Conservation (phyloP, 2,888 invertebrate genomes). For the Argyresthia goedartella region DNA sequence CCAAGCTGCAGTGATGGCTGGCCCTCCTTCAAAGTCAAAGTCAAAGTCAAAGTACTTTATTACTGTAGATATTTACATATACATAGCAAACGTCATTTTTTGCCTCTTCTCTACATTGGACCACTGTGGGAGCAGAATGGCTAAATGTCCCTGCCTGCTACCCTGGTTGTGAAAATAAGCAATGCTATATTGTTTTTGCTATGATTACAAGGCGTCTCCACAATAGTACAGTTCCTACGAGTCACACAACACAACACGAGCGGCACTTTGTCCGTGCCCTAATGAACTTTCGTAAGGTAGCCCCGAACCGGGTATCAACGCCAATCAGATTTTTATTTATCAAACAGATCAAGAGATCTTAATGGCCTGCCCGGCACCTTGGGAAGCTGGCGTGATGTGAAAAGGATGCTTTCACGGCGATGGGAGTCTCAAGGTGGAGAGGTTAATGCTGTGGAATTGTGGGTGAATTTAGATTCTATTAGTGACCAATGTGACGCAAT, state of each 20-base stretch:
- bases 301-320: slow-evolving; percentile 46
- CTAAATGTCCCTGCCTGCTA: too few species aligned
- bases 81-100: too few species aligned
- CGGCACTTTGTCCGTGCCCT: slow-evolving; percentile 23
- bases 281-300: slow-evolving; percentile 68
- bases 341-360: slow-evolving; percentile 48
- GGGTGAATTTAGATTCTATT: not conserved
- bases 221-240: not conserved
- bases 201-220: not conserved
- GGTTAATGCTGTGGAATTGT: slow-evolving; percentile 13
- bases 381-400: not conserved
- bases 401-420: slow-evolving; percentile 24
- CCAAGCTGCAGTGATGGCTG: too few species aligned
- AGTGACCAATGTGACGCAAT: too few species aligned
- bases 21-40: too few species aligned
- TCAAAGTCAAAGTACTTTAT: too few species aligned
- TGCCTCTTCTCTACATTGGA: too few species aligned
- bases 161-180: too few species aligned
- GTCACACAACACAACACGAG: not conserved
- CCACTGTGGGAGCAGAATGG: too few species aligned
- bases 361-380: slow-evolving; percentile 41
- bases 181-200: too few species aligned
- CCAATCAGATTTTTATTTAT: slow-evolving; percentile 61
- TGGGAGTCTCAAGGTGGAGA: slow-evolving; percentile 26
- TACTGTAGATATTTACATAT: too few species aligned